A percentile compares a stretch with the other conserved stretches of the same genome.
Conservation (phyloP, 1,140 invertebrate genomes). For the Mercenaria mercenaria region DNA sequence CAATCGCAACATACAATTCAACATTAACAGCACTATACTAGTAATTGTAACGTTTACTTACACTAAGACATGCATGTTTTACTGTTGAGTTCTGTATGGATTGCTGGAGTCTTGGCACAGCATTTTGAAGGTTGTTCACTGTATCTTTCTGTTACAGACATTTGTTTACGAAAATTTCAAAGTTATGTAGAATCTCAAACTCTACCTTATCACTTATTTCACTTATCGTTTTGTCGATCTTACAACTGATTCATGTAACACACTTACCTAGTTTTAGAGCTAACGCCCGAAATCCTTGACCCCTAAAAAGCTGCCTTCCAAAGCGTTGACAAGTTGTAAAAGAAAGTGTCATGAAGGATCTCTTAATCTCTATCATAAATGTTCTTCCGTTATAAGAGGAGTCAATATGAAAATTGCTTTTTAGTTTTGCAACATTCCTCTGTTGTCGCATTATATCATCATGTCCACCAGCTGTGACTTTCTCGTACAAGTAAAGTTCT, state of each 20-base stretch:
- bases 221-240: background rate
- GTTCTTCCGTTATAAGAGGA: background rate
- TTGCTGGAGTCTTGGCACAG: too few relatives aligned
- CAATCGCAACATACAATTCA: too few relatives aligned
- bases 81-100: too few relatives aligned
- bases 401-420: background rate
- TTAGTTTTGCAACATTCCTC: background rate
- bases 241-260: background rate
- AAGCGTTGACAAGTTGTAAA: background rate
- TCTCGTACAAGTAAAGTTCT: background rate
- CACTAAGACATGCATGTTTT: too few relatives aligned
- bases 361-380: background rate
- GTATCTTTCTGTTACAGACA: too few relatives aligned
- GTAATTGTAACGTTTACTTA: too few relatives aligned
- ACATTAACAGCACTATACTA: too few relatives aligned
- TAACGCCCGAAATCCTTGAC: background rate
- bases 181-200: too few relatives aligned
- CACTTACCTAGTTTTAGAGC: background rate
- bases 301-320: background rate
- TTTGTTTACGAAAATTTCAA: background rate
- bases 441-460: background rate
- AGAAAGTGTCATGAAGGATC: background rate
- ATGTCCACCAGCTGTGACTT: background rate
- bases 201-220: background rate
- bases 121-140: too few relatives aligned